A percentile compares a stretch with the other conserved stretches of the same genome.
Evolutionary conservation across 2,888 invertebrate species (phyloP).

Genomic region (Cephalotes varians): DNA sequence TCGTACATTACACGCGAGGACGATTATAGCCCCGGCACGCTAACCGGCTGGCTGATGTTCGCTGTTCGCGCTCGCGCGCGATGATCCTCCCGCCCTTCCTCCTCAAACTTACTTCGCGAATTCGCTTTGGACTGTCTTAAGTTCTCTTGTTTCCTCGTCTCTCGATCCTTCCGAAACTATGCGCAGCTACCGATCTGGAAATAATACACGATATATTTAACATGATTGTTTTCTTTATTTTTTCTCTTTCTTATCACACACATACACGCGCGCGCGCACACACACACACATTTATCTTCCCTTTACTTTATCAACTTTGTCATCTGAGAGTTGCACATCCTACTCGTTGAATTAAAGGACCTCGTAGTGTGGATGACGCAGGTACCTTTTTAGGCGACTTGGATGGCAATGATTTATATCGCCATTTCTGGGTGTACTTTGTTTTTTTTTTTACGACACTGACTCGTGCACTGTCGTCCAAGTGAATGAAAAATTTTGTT

Average conservation of each 20-base stretch:
- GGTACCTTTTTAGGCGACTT: slow-evolving; percentile 9
- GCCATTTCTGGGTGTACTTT: slow-evolving; percentile 28
- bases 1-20: slow-evolving; percentile 80
- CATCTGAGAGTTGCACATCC: slow-evolving; percentile 46
- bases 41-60: slow-evolving; percentile 74
- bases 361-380: slow-evolving; percentile 35
- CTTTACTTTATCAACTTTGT: neutral
- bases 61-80: slow-evolving; percentile 70
- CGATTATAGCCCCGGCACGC: slow-evolving; percentile 79
- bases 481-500: slow-evolving; percentile 62
- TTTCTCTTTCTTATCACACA: neutral
- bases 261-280: too few species aligned
- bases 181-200: neutral
- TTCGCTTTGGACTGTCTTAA: slow-evolving; percentile 27
- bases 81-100: slow-evolving; percentile 59
- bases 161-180: slow-evolving; percentile 11
- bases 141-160: slow-evolving; percentile 9
- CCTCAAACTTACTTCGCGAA: slow-evolving; percentile 23
- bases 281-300: slow-evolving; percentile 28
- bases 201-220: neutral
- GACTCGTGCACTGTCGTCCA: slow-evolving; percentile 19
- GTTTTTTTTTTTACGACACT: slow-evolving; percentile 33
- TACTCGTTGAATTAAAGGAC: slow-evolving; percentile 66
- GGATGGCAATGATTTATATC: slow-evolving; percentile 37
- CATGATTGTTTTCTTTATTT: neutral